A percentile compares a stretch with the other conserved stretches of the same genome.
phyloP scores from a whole-genome alignment of 2,113 vertebrate species.

The Stegostoma tigrinum region DNA sequence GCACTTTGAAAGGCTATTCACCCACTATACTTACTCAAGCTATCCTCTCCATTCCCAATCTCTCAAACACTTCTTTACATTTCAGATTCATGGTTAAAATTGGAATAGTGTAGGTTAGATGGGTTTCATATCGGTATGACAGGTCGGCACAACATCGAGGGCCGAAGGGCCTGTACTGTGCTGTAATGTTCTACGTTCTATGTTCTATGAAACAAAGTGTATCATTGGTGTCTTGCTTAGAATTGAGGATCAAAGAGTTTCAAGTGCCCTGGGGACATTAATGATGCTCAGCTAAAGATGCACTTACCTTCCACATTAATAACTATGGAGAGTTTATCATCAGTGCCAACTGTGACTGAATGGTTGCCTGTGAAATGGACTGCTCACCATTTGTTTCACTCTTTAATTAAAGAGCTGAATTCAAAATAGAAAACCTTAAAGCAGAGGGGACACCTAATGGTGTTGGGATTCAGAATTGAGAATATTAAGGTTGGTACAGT shows the following conservation, averaged over 20 bases:
- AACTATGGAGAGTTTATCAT: neutral
- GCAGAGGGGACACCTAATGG: neutral
- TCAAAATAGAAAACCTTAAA: neutral
- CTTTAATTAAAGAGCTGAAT: neutral
- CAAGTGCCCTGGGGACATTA: neutral
- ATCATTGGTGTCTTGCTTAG: neutral
- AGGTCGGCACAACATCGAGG: too few species aligned
- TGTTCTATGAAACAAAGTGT: neutral
- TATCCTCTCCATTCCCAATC: neutral
- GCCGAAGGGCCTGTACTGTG: too few species aligned
- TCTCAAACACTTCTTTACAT: neutral
- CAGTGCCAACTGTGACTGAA: neutral
- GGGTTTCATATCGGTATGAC: too few species aligned
- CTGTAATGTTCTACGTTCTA: too few species aligned
- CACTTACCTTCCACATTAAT: neutral
- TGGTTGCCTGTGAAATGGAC: neutral
- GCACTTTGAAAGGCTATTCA: neutral
- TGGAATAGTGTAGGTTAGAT: too few species aligned
- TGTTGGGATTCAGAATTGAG: neutral
- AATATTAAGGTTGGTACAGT: neutral
- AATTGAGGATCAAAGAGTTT: neutral
- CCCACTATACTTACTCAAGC: neutral
- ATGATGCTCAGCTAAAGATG: neutral
- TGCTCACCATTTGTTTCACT: neutral
- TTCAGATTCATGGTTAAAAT: neutral